These are phyloP conservation scores for Drosophila kurseongensis DNA, from an alignment of 1,140 invertebrate genomes.

Conservation along the genomic window DNA sequence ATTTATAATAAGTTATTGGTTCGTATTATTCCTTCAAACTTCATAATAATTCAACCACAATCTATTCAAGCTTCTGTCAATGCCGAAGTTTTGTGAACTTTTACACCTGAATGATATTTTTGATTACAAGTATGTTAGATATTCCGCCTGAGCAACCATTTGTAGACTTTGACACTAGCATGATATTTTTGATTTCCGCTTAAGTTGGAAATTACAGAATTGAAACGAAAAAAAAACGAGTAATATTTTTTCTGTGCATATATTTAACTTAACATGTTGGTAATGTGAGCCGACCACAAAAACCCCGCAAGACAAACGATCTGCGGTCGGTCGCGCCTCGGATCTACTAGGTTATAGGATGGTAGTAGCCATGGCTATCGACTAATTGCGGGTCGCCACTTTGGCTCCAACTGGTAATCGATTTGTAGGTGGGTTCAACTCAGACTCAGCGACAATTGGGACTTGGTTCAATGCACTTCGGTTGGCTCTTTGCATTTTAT, in stretches of 20 bases:
- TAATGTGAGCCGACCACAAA: conserved; percentile 19
- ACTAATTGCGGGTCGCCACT: conserved; percentile 20
- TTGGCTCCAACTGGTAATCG: conserved; percentile 26
- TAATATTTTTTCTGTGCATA: neutral
- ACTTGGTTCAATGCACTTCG: conserved; percentile 72
- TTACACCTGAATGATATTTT: conserved; percentile 1
- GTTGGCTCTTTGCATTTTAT: conserved; percentile 11
- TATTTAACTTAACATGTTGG: conserved; percentile 9
- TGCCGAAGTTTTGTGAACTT: neutral
- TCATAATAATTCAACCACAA: neutral
- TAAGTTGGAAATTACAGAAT: neutral
- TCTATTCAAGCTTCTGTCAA: neutral
- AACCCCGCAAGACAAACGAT: conserved; percentile 18
- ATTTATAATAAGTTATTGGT: too few species aligned
- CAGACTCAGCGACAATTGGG: conserved; percentile 25
- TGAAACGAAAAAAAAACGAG: neutral
- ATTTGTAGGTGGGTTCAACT: conserved; percentile 43
- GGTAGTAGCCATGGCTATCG: neutral
- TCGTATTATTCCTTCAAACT: conserved; percentile 85
- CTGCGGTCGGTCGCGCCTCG: conserved; percentile 21
- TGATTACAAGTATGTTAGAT: neutral
- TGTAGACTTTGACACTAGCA: conserved; percentile 6
- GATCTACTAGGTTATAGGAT: conserved; percentile 5
- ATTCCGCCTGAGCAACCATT: neutral
- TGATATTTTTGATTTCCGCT: conserved; percentile 9